Base-by-base conservation (phyloP, 2,797 vertebrate genomes). In the Catamblyrhynchus diadema region DNA sequence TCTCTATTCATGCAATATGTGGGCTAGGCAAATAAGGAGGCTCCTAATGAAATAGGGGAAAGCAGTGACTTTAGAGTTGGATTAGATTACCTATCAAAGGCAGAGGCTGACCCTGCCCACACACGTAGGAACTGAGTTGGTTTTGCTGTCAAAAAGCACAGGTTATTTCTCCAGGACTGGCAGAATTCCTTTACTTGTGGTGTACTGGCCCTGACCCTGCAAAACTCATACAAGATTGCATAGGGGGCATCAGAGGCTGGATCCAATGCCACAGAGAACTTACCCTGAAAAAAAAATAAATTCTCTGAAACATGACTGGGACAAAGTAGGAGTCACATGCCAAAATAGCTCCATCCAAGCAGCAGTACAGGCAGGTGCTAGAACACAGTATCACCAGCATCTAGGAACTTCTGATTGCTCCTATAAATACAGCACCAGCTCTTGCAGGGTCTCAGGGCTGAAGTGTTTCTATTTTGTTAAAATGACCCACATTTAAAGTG, bases 401-500 rank as follows among this genome's bases (percentile, higher is more conserved):
- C 33, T 2, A 87, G 50, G 50, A 60, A 54, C 50, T 87, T 77
- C 53, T 78, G 45, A 62, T 23, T 66, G 24, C 8, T 54, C 10
- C 10, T 71, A 16, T 28, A 87, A 83, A 67, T 33, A 64, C 8
- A 78, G 27, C 32, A 80, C 20, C 23, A 35, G 20, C 73, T 51
- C 50, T 74, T 73, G 28, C 54, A 86, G 53, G 35, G 20, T 56
- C 75, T 90, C 4, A 1, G 32, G 59, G 77, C 37, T 72, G 75
- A 56, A 60, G 69, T 61, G 56, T 91, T 95, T 65, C 22, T 81
- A 25, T 54, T 92, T 83, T 65, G 78, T 35, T 85, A 39, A 61
- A 93, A 67, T 90, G 74, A 65, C 81, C 92, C 33, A 56, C 72
- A 70, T 93, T 85, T 87, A 93, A 88, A 93, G 73, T 39, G 57